phyloP scores from a whole-genome alignment of 1,140 invertebrate genomes.

The Tribolium madens region DNA sequence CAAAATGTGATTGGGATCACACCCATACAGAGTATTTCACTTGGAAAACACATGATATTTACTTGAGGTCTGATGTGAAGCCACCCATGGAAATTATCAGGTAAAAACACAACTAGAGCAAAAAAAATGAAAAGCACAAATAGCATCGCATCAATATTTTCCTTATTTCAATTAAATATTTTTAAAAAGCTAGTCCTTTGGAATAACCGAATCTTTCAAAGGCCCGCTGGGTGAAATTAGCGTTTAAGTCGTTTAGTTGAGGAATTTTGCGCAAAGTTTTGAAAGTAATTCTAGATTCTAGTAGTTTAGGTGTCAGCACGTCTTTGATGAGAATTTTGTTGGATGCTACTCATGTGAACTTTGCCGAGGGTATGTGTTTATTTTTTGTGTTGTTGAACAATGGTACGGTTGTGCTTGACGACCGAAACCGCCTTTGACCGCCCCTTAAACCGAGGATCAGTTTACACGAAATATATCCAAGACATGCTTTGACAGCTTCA shows the following conservation, averaged over 20 bases:
- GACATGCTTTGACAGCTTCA: constrained; percentile 41
- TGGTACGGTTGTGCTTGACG: constrained; percentile 26
- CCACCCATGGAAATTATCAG: not conserved
- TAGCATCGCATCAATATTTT: too few species aligned
- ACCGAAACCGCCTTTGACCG: constrained; percentile 42
- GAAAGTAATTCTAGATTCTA: too few species aligned
- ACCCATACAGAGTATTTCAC: constrained; percentile 34
- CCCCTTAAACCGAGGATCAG: constrained; percentile 40
- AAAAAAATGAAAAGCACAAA: not conserved
- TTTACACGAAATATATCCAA: constrained; percentile 43
- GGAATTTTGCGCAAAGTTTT: too few species aligned
- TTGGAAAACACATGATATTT: constrained; percentile 30
- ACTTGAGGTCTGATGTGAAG: constrained; percentile 1
- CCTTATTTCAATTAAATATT: too few species aligned
- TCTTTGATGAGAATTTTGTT: not conserved
- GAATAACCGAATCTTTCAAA: too few species aligned
- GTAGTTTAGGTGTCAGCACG: too few species aligned
- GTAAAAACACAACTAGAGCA: not conserved
- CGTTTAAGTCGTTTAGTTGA: too few species aligned
- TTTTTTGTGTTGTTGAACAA: constrained; percentile 15
- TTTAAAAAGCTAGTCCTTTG: too few species aligned
- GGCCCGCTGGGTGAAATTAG: too few species aligned
- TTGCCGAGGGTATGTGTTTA: constrained; percentile 18
- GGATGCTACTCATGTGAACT: not conserved
- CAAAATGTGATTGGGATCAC: constrained; percentile 44